Conservation (phyloP, 2,113 vertebrate genomes). For the Poeciliopsis retropinna region DNA sequence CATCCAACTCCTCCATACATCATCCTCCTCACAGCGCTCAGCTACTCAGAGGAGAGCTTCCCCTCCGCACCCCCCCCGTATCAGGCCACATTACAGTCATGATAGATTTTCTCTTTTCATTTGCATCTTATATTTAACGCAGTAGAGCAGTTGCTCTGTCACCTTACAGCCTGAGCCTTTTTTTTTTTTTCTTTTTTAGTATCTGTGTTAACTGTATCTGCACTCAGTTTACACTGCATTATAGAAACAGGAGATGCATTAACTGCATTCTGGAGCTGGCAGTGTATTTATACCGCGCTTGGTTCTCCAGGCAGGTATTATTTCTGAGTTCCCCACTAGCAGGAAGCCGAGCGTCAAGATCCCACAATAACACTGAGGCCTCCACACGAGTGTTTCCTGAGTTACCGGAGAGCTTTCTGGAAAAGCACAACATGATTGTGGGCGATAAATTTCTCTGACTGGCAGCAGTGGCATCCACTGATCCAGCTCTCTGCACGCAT, state of each 20-base stretch:
- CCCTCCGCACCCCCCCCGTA: conserved; percentile 82
- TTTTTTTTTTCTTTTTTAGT: conserved; percentile 39
- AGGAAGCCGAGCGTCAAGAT: conserved; percentile 19
- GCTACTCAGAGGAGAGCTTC: conserved; percentile 79
- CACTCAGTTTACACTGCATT: conserved; percentile 32
- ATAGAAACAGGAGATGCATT: conserved; percentile 58
- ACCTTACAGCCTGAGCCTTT: conserved; percentile 41
- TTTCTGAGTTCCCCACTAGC: conserved; percentile 27
- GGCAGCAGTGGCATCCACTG: conserved; percentile 6
- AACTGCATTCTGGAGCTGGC: conserved; percentile 16
- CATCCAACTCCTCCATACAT: conserved; percentile 93
- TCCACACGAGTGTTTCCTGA: neutral
- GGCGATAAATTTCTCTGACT: conserved; percentile 15
- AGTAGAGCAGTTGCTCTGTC: conserved; percentile 72
- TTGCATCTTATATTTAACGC: conserved; percentile 95
- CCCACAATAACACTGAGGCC: neutral
- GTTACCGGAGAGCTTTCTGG: neutral
- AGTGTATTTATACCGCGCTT: conserved; percentile 43
- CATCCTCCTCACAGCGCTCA: conserved; percentile 83
- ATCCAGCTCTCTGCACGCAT: conserved; percentile 25
- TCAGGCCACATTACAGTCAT: conserved; percentile 94
- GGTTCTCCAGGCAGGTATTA: conserved; percentile 37
- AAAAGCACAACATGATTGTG: neutral
- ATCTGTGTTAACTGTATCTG: conserved; percentile 39
- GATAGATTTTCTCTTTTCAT: conserved; percentile 98